Percentiles rank a stretch among this genome's conserved stretches.
Conservation (phyloP, 2,797 vertebrate species). For the Pseudochaenichthys georgianus region DNA sequence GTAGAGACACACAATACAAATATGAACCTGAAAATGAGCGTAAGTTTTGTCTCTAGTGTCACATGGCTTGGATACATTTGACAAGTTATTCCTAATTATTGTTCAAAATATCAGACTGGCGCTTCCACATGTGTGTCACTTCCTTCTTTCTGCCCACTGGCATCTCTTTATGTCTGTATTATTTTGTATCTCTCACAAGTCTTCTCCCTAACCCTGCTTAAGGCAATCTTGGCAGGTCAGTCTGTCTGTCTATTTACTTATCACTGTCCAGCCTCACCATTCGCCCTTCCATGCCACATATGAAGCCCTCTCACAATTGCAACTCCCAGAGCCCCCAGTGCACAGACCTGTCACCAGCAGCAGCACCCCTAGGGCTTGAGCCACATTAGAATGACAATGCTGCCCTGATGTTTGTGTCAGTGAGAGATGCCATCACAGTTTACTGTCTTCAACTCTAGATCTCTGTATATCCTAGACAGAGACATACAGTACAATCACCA, state of each 20-base stretch:
- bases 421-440: conserved; percentile 29
- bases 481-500: not conserved
- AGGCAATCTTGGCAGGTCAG: conserved; percentile 15
- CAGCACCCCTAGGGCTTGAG: conserved; percentile 3
- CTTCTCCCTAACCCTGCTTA: not conserved
- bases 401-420: conserved; percentile 22
- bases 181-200: conserved; percentile 2
- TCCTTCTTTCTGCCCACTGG: not conserved
- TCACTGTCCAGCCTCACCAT: conserved; percentile 14
- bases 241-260: conserved; percentile 2
- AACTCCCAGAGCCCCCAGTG: not conserved
- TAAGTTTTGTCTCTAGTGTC: not conserved
- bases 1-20: too few relatives aligned
- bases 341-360: conserved; percentile 20
- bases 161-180: not conserved
- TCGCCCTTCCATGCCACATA: conserved; percentile 11
- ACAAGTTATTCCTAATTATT: not conserved
- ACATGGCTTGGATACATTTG: not conserved
- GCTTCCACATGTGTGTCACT: not conserved
- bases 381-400: conserved; percentile 12
- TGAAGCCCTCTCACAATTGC: conserved; percentile 10
- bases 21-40: not conserved
- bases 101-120: not conserved
- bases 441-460: conserved; percentile 15
- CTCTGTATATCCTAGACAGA: not conserved